These are phyloP conservation scores for Rhodeus uyekii DNA, from an alignment of 2,797 vertebrate species.

Conservation along the genomic window DNA sequence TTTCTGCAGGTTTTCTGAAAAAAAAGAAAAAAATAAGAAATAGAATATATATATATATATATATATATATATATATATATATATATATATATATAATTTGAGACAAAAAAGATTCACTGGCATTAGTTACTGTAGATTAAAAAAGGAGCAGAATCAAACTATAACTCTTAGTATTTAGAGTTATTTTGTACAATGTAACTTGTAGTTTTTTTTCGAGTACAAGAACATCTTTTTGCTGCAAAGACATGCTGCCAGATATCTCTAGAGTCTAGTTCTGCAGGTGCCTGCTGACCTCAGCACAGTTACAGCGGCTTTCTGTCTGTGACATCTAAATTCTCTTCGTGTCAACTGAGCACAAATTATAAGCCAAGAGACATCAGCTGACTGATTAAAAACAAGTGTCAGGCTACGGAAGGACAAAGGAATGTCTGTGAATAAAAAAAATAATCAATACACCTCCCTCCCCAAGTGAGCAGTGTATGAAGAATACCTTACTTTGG, in stretches of 20 bases:
- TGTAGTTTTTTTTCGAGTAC: not conserved
- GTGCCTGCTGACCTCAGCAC: conserved; percentile 67
- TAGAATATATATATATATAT: not conserved
- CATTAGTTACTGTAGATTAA: not conserved
- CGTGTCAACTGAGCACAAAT: conserved; percentile 84
- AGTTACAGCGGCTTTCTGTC: conserved; percentile 75
- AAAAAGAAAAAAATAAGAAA: not conserved
- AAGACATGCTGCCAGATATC: conserved; percentile 24
- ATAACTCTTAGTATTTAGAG: not conserved
- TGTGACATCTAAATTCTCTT: conserved; percentile 75
- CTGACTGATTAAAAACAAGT: conserved; percentile 85
- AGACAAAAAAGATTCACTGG: not conserved
- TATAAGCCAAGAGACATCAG: conserved; percentile 78
- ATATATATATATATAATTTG: not conserved
- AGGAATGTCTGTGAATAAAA: conserved; percentile 81
- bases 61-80: too few species aligned
- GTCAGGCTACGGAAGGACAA: conserved; percentile 82
- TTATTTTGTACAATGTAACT: not conserved
- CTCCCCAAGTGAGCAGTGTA: conserved; percentile 57
- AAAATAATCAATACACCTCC: conserved; percentile 79
- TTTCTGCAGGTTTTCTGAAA: not conserved
- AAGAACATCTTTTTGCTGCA: conserved; percentile 3
- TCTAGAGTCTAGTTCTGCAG: conserved; percentile 15
- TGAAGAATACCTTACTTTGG: conserved; percentile 53
- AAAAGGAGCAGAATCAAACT: not conserved